phyloP scores from a whole-genome alignment of 2,888 invertebrate genomes.

The Molanna angustata region DNA sequence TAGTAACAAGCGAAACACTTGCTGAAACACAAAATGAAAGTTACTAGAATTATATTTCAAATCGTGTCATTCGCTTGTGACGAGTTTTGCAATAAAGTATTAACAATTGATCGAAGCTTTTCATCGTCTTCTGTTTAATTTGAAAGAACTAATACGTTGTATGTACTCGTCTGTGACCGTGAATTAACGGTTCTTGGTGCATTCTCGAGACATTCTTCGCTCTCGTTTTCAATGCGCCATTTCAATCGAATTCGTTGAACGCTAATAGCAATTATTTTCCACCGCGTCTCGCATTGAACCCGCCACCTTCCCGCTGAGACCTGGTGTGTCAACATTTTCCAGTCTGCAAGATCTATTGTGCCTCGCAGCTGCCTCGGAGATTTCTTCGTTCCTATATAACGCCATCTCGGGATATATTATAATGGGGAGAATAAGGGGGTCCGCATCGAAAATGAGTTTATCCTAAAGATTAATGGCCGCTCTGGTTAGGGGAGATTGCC shows the following conservation, averaged over 20 bases:
- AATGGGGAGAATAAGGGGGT: constrained; percentile 14
- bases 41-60: too few relatives aligned
- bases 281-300: background rate
- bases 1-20: too few relatives aligned
- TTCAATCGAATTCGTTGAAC: constrained; percentile 18
- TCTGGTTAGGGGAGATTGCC: constrained; percentile 20
- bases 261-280: too few relatives aligned
- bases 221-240: constrained; percentile 13
- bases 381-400: constrained; percentile 11
- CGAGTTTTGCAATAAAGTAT: too few relatives aligned
- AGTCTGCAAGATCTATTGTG: constrained; percentile 25
- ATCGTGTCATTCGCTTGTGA: too few relatives aligned
- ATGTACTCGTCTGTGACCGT: constrained; percentile 8
- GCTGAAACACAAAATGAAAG: too few relatives aligned
- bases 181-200: constrained; percentile 16
- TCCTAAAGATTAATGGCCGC: constrained; percentile 29
- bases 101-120: too few relatives aligned
- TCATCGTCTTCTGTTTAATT: too few relatives aligned
- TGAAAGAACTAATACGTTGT: too few relatives aligned
- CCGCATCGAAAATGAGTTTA: constrained; percentile 25
- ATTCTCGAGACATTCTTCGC: constrained; percentile 6
- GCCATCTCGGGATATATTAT: constrained; percentile 4
- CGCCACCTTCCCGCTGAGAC: constrained; percentile 8
- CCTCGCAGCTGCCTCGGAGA: constrained; percentile 23
- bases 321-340: constrained; percentile 20